Percentiles rank a stretch among this genome's conserved stretches.
These are phyloP conservation scores for Philotrypesis tridentata DNA, from an alignment of 1,140 invertebrate species.

Conservation along the genomic window DNA sequence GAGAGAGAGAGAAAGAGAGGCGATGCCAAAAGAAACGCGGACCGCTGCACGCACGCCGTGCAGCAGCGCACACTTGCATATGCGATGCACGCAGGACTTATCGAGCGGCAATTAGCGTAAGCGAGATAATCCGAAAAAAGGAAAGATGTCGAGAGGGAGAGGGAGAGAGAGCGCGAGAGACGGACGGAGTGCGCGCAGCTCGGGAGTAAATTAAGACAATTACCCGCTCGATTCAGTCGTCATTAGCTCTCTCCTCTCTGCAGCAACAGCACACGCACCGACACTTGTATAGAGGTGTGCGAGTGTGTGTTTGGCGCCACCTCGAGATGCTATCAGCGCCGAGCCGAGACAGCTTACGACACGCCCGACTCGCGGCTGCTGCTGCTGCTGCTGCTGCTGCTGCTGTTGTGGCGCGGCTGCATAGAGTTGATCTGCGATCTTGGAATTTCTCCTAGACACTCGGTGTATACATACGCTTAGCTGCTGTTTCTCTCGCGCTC, in stretches of 20 bases:
- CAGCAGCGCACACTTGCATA: background rate
- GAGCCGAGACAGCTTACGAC: slow-evolving; percentile 58
- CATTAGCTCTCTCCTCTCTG: slow-evolving; percentile 27
- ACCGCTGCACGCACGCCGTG: no score
- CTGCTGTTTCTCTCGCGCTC: no score
- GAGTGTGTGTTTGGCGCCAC: slow-evolving; percentile 52
- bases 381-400: slow-evolving; percentile 51
- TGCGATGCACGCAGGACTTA: background rate
- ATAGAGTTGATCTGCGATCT: slow-evolving; percentile 46
- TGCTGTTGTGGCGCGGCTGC: slow-evolving; percentile 40
- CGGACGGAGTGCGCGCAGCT: background rate
- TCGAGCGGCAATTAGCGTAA: slow-evolving; percentile 12
- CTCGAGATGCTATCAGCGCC: slow-evolving; percentile 53
- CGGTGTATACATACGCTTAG: no score
- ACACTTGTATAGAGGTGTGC: slow-evolving; percentile 2
- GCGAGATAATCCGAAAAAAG: slow-evolving; percentile 13
- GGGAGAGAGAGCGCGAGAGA: background rate
- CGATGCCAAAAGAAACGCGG: no score
- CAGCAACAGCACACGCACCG: background rate
- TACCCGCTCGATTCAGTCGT: slow-evolving; percentile 27
- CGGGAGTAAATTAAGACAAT: slow-evolving; percentile 34
- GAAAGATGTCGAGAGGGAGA: background rate
- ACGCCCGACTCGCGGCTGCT: slow-evolving; percentile 52
- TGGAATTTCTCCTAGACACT: slow-evolving; percentile 40
- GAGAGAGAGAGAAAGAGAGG: no score